These are phyloP conservation scores for Pithys albifrons DNA, from an alignment of 2,113 vertebrate genomes.

Conservation along the genomic window DNA sequence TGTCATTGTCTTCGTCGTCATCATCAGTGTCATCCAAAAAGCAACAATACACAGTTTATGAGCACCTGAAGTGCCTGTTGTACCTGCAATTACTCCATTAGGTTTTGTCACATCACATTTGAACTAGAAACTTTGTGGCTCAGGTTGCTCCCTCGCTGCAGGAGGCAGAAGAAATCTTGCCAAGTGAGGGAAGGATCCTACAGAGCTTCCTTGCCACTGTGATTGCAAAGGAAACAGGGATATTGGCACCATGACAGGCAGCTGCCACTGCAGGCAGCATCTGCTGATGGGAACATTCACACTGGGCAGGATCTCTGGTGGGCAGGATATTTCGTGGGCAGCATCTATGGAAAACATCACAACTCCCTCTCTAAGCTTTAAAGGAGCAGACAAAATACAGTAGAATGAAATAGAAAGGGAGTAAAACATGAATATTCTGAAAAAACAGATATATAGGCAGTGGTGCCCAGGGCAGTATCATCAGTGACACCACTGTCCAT, in stretches of 20 bases:
- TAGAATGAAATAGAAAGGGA: neutral
- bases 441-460: neutral
- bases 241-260: accelerated
- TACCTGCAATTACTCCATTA: slow-evolving; percentile 56
- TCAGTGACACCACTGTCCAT: neutral
- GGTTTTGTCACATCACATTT: slow-evolving; percentile 56
- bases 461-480: neutral
- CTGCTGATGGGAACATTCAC: accelerated
- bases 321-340: no score
- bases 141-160: neutral
- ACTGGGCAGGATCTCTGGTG: accelerated
- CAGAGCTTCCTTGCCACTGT: accelerated
- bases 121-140: neutral
- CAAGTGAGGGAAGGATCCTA: neutral
- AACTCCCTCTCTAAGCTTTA: neutral
- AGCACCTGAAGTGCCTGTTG: slow-evolving; percentile 48
- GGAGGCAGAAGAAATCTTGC: neutral
- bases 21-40: slow-evolving; percentile 8
- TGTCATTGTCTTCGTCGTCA: no score
- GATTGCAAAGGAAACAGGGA: neutral
- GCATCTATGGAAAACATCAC: neutral
- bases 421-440: neutral
- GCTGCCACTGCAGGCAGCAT: neutral
- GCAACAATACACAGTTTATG: slow-evolving; percentile 51
- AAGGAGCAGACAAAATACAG: neutral